Conservation (phyloP, 2,888 invertebrate species). For the Carpatolechia fugitivella region DNA sequence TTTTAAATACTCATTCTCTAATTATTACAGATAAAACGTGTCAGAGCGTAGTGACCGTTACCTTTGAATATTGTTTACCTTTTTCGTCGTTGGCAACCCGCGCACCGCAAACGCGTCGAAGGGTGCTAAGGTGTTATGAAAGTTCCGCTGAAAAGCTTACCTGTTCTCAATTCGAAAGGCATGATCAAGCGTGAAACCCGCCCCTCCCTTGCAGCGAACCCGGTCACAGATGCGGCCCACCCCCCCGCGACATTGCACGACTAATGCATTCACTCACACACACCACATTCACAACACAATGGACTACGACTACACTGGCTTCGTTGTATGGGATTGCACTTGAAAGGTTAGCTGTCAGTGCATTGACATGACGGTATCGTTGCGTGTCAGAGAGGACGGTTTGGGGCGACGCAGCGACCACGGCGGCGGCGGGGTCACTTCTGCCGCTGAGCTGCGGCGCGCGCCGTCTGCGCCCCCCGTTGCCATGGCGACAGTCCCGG, state of each 20-base stretch:
- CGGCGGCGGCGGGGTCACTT: constrained; percentile 61
- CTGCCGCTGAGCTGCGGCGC: constrained; percentile 69
- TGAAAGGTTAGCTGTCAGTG: constrained; percentile 36
- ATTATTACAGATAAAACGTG: constrained; percentile 2
- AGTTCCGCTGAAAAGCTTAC: constrained; percentile 51
- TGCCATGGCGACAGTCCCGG: constrained; percentile 65
- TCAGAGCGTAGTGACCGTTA: neutral
- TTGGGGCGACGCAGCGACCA: constrained; percentile 55
- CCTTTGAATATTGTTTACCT: neutral
- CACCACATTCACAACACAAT: constrained; percentile 37
- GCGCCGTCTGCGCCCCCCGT: constrained; percentile 73
- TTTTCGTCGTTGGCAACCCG: neutral
- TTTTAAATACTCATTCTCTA: constrained; percentile 3
- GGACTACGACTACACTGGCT: constrained; percentile 40
- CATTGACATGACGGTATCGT: constrained; percentile 51
- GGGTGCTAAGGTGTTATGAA: constrained; percentile 11
- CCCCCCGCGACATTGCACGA: constrained; percentile 58
- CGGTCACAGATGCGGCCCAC: constrained; percentile 59
- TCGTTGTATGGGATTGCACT: constrained; percentile 34
- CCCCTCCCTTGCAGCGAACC: constrained; percentile 55
- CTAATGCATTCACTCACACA: constrained; percentile 57
- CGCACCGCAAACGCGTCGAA: constrained; percentile 21
- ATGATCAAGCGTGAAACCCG: constrained; percentile 66
- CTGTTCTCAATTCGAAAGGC: constrained; percentile 75
- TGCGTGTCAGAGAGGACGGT: constrained; percentile 54